Base-by-base conservation (phyloP, 2,113 vertebrate species). In the Gnathonemus echidnorhynchus region DNA sequence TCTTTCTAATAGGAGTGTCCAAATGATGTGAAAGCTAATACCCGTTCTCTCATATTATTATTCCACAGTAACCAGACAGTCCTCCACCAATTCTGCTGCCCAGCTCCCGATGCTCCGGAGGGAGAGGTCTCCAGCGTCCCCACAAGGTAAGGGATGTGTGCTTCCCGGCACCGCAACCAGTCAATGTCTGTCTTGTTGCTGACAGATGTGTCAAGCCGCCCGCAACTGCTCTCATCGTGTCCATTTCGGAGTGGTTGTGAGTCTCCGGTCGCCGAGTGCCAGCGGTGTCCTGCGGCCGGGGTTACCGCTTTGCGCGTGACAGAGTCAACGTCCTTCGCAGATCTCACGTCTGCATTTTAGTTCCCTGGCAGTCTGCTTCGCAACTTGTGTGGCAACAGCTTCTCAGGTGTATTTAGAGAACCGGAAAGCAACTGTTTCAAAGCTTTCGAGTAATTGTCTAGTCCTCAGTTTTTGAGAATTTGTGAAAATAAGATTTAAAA, bases 41-140 rank as follows among this genome's bases (percentile, higher is more conserved):
- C 13, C 15, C 0, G 0, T 9, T 45, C n/a, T 88, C 31, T 39
- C 21, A 5, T 49, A 13, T 15, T 94, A 89, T 85, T 48, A 21
- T 48, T 87, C 45, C 42, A 27, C 96, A 99, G 98, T 95, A 99
- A 97, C 93, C 97, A 99, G 95, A 99, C 96, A 0, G 98, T 99
- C 94, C 96, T 99, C 93, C 98, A 99, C 94, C 98, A 99, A 94
- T 99, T 99, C 94, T 99, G 98, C 94, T 99, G 98, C 93, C 98
- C 98, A 1, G 98, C 97, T 9, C 98, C 98, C 1, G 98, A 99
- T 3, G 94, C 98, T 90, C 97, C 97, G 93, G 98, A 98, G 92
- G 94, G 91, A 4, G 96, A 96, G 89, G 88, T 90, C 88, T 92
- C 91, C 1, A 92, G 93, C 91, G 94, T 94, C 84, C 94, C 95